A percentile compares a stretch with the other conserved stretches of the same genome.
These are phyloP conservation scores for Dinomys branickii DNA, from an alignment of 2,113 vertebrate genomes.

Conservation along the genomic window DNA sequence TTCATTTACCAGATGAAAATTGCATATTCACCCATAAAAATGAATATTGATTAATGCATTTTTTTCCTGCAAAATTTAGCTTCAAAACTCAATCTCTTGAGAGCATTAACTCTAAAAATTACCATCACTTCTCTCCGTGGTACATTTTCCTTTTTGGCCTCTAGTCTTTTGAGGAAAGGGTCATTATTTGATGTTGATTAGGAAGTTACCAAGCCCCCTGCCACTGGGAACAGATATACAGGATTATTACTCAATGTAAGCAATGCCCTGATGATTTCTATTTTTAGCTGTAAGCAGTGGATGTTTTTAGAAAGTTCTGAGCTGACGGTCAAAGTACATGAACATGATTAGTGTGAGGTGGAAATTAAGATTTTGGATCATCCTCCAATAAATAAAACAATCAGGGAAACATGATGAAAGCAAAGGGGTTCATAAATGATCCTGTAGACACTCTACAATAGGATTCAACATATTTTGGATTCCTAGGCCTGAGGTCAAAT, in stretches of 20 bases:
- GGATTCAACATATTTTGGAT: too few relatives aligned
- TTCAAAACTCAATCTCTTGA: not conserved
- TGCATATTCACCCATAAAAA: too few relatives aligned
- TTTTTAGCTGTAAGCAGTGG: not conserved
- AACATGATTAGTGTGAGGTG: not conserved
- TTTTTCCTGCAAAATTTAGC: not conserved
- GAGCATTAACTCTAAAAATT: not conserved
- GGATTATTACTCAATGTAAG: not conserved
- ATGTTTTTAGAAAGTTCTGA: not conserved
- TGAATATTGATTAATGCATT: too few relatives aligned
- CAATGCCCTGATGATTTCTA: fast-evolving
- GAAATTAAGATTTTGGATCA: not conserved
- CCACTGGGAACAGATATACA: too few relatives aligned
- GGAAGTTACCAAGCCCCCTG: fast-evolving
- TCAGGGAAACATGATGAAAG: not conserved
- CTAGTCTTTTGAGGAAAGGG: fast-evolving
- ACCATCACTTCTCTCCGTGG: not conserved
- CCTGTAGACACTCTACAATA: not conserved
- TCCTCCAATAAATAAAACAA: not conserved
- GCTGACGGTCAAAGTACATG: not conserved
- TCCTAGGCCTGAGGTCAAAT: too few relatives aligned
- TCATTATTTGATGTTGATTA: fast-evolving
- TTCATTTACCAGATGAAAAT: too few relatives aligned
- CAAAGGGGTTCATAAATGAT: not conserved
- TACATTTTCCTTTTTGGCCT: not conserved